phyloP scores from a whole-genome alignment of 2,888 invertebrate genomes.

The Platycnemis pennipes region DNA sequence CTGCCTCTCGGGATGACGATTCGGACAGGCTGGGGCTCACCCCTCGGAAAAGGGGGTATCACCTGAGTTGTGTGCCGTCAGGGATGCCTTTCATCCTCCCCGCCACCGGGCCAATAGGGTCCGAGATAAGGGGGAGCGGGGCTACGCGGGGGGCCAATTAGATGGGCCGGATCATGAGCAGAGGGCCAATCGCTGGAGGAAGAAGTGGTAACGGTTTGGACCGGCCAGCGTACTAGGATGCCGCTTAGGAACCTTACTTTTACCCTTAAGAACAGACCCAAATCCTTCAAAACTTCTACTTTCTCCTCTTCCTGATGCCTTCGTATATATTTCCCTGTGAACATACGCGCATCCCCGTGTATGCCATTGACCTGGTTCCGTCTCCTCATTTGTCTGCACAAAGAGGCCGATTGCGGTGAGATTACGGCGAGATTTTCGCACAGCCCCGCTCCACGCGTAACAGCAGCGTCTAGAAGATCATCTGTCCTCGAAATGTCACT shows the following conservation, averaged over 20 bases:
- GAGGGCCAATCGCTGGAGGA: slow-evolving; percentile 53
- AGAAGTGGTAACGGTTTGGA: slow-evolving; percentile 41
- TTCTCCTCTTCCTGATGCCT: background rate
- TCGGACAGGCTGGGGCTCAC: slow-evolving; percentile 8
- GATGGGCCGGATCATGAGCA: background rate
- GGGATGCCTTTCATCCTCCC: slow-evolving; percentile 5
- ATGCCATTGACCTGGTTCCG: slow-evolving; percentile 13
- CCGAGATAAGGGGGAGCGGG: background rate
- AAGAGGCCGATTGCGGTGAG: background rate
- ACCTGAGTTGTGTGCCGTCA: background rate
- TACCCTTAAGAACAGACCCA: background rate
- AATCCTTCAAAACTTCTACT: background rate
- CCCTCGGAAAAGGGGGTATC: slow-evolving; percentile 23
- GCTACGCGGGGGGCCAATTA: slow-evolving; percentile 56
- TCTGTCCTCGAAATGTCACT: slow-evolving; percentile 36
- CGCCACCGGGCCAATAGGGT: background rate
- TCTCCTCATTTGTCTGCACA: background rate
- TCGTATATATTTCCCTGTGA: background rate
- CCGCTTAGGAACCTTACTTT: background rate
- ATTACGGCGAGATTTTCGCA: background rate
- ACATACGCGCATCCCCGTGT: background rate
- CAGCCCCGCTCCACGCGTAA: background rate
- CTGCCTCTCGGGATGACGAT: slow-evolving; percentile 20
- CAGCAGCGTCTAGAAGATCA: background rate
- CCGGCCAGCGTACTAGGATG: background rate